Evolutionary conservation across 1,140 invertebrate species (phyloP).

Genomic region (Cydia amplana): DNA sequence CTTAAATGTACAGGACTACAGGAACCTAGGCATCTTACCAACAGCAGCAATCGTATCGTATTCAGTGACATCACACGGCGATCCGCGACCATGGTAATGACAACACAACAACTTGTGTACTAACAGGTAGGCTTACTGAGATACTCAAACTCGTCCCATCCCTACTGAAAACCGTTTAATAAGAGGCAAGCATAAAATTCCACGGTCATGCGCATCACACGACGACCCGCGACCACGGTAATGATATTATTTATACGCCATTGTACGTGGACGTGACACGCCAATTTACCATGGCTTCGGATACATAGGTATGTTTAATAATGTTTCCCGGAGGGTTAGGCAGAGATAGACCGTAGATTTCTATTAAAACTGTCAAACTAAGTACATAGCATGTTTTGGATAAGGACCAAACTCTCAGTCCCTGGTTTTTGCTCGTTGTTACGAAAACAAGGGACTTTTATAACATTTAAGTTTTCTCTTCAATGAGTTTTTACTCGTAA

Average conservation of each 20-base stretch:
- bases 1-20: no score
- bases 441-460: no score
- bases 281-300: not conserved
- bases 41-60: no score
- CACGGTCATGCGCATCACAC: constrained; percentile 35
- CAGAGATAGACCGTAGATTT: not conserved
- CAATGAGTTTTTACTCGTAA: no score
- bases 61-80: constrained; percentile 32
- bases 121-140: not conserved
- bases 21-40: no score
- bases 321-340: not conserved
- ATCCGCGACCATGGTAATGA: constrained; percentile 37
- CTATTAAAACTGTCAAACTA: not conserved
- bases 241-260: constrained; percentile 52
- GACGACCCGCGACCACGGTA: constrained; percentile 41
- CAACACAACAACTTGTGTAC: no score
- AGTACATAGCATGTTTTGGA: no score
- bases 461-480: no score
- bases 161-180: constrained; percentile 19
- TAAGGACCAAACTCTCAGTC: no score
- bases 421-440: no score
- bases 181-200: constrained; percentile 38
- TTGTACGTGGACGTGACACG: constrained; percentile 44
- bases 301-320: constrained; percentile 1
- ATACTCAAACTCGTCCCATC: not conserved